Evolutionary conservation across 1,140 invertebrate species (phyloP), one percentile per base, ranked within the genome.

Genomic region (Cecropterus lyciades): DNA sequence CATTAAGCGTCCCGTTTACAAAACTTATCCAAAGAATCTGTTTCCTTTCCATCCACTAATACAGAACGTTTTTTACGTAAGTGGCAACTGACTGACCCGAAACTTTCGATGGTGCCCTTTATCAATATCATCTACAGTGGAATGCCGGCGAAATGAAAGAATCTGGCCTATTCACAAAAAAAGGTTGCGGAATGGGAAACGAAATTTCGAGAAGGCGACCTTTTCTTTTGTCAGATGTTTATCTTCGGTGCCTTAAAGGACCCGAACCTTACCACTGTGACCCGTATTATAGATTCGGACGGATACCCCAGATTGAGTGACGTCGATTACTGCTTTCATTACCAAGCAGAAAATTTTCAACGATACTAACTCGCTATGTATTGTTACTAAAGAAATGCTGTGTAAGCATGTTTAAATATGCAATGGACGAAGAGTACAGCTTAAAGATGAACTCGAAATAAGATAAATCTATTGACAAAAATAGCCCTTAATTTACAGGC

Each of bases 111-210:
- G 72, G 59, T 15, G 56, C 56, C 52, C 70, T 79, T 82, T 82
- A 80, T 82, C 76, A 82, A 82, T 84, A 82, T 82, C 75, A 80
- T 82, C 78, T 75, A 68, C 69, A 56, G 43, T 63, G 74, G 74
- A 79, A 79, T 76, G 71, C 49, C 48, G 70, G 30, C 69, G 52
- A 78, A 81, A 81, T 80, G 80, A 81, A 79, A 77, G 72, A 79
- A 84, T 80, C 75, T 80, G 73, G 69, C 72, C 72, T 69, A 77
- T 77, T 80, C 72, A 75, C 56, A 71, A 77, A 78, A 75, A 81
- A 80, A 80, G 79, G 79, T 77, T 79, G 30, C 55, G 57, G 71
- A 77, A 79, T 80, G 76, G 73, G 69, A 75, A 75, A 80, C 60
- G 76, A 75, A 80, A 82, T 82, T 81, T 77, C 72, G 62, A 60